Evolutionary conservation across 2,113 vertebrate species (phyloP).

Genomic region (Hippocampus guttulatus): DNA sequence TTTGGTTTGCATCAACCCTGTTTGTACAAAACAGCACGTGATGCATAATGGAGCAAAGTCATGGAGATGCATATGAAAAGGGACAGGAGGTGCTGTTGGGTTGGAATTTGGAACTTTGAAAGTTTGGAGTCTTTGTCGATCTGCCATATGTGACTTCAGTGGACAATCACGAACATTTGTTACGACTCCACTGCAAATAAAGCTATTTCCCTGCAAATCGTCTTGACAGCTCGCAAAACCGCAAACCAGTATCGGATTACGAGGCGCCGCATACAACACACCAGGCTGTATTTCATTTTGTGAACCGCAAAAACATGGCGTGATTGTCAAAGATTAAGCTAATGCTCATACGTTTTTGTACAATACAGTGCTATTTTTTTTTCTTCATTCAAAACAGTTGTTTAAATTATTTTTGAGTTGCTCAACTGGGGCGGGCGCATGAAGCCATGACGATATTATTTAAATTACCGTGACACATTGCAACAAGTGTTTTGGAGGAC

Average conservation of each 20-base stretch:
- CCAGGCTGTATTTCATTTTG: background rate
- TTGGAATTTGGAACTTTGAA: background rate
- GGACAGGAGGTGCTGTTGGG: background rate
- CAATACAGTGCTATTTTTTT: background rate
- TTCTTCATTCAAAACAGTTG: too few relatives aligned
- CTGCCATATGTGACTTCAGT: background rate
- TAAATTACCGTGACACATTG: too few relatives aligned
- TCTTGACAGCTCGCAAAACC: background rate
- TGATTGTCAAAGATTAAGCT: background rate
- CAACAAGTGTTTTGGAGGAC: too few relatives aligned
- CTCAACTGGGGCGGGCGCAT: too few relatives aligned
- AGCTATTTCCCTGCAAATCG: background rate
- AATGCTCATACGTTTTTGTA: background rate
- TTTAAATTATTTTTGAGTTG: too few relatives aligned
- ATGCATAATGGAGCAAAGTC: constrained; percentile 19
- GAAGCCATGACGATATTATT: too few relatives aligned
- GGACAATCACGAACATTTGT: too few relatives aligned
- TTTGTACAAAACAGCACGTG: constrained; percentile 19
- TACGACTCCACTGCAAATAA: background rate
- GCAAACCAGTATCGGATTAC: background rate
- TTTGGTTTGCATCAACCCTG: constrained; percentile 33
- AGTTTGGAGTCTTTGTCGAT: background rate
- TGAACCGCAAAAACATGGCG: background rate
- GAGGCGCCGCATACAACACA: too few relatives aligned
- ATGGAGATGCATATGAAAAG: constrained; percentile 6